Conservation (phyloP, 2,888 invertebrate genomes). For the Rhopalosiphum nymphaeae region DNA sequence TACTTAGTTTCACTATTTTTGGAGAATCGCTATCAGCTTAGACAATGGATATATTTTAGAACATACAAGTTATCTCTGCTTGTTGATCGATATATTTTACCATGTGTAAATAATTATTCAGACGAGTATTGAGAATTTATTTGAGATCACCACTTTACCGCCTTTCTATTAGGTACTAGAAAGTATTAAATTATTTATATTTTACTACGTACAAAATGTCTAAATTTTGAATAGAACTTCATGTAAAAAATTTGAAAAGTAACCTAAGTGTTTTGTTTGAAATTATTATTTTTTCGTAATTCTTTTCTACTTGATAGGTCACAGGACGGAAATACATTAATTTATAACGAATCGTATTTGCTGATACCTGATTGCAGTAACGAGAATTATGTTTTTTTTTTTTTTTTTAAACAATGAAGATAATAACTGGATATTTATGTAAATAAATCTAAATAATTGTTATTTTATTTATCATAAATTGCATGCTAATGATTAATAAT, state of each 20-base stretch:
- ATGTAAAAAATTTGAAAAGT: neutral
- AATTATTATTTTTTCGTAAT: neutral
- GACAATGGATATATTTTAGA: neutral
- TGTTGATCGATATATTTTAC: neutral
- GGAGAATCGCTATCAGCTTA: neutral
- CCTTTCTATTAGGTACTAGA: neutral
- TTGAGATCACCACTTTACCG: neutral
- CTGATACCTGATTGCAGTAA: neutral
- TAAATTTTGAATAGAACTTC: neutral
- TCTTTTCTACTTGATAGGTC: neutral
- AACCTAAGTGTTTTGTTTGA: neutral
- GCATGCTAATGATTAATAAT: neutral
- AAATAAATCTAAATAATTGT: neutral
- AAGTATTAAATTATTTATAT: neutral
- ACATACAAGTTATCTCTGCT: neutral
- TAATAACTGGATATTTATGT: neutral
- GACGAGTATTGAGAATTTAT: neutral
- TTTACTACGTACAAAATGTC: neutral
- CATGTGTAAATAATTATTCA: neutral
- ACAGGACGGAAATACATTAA: neutral
- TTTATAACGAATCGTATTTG: neutral
- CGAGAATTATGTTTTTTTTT: neutral
- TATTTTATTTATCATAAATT: neutral
- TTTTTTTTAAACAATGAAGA: neutral
- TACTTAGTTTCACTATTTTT: neutral